A percentile compares a stretch with the other conserved stretches of the same genome.
phyloP scores from a whole-genome alignment of 2,888 invertebrate species.

The Marronus borbonicus region DNA sequence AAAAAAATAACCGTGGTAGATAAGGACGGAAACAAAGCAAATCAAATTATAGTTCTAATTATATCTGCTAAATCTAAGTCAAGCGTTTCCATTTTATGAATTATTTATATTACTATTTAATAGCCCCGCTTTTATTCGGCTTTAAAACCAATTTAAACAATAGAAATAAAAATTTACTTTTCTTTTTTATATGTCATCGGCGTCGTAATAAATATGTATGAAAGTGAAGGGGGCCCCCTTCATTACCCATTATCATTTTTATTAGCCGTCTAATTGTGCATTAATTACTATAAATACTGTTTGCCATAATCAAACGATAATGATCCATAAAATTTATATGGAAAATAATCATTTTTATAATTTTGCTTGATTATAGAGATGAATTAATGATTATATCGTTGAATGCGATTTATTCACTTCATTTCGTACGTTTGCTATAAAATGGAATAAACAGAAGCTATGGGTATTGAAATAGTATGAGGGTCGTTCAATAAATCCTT shows the following conservation, averaged over 20 bases:
- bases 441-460: neutral
- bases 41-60: constrained; percentile 13
- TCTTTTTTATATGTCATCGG: neutral
- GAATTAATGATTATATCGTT: no score
- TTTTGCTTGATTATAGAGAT: neutral
- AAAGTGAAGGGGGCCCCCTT: neutral
- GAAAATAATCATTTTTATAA: neutral
- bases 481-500: no score
- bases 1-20: neutral
- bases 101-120: constrained; percentile 12
- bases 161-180: constrained; percentile 1
- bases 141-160: neutral
- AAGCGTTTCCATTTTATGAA: constrained; percentile 14
- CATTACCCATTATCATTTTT: neutral
- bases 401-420: neutral
- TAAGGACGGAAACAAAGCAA: neutral
- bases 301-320: neutral
- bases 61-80: constrained; percentile 16
- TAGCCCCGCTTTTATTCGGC: neutral
- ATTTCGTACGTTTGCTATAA: neutral
- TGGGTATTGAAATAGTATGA: neutral
- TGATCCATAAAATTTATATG: neutral
- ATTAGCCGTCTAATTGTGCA: constrained; percentile 9
- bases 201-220: constrained; percentile 3
- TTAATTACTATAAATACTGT: neutral